Evolutionary conservation across 2,797 vertebrate genomes (phyloP), one percentile per base, ranked within the genome.

Genomic region (Sebastes nivosus): DNA sequence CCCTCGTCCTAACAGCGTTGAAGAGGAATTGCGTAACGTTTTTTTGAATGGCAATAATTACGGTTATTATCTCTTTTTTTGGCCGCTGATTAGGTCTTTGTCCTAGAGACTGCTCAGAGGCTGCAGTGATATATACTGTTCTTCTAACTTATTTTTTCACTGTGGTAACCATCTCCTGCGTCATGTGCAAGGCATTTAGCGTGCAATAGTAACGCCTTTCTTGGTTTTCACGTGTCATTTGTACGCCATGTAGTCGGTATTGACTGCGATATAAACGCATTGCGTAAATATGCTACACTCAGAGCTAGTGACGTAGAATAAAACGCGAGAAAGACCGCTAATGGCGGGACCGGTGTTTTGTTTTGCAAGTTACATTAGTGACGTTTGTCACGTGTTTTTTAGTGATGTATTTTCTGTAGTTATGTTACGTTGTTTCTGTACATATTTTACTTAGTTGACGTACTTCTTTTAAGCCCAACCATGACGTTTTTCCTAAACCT

Each of bases 61-160:
- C 36, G 68, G 55, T 25, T 71, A 77, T 88, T 71, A 71, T 84
- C 72, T 77, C 58, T 22, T 67, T 75, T 82, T 75, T 68, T 25
- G n/a, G 38, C 13, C 2, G 25, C 72, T 89, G 85, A 93, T 92
- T 89, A 66, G 74, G 30, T 81, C 73, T 86, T 88, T 91, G 86
- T 90, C 59, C 54, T 13, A 3, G 12, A 32, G 27, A 64, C 57
- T 32, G 12, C 54, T 81, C 27, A 38, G 32, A 52, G 63, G 52
- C 57, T 72, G 6, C 46, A 42, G 14, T 20, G 7, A 54, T 52
- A 6, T 10, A 52, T 67, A 30, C 42, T 54, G 9, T 60, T 25
- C 25, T n/a, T 52, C 71, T 52, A 18, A 18, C 24, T 59, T 46
- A 1, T 69, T 32, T 60, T 60, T 66, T 29, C 6, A 13, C 32